These are phyloP conservation scores for Papilio elwesi DNA, from an alignment of 2,888 invertebrate species.

Conservation along the genomic window DNA sequence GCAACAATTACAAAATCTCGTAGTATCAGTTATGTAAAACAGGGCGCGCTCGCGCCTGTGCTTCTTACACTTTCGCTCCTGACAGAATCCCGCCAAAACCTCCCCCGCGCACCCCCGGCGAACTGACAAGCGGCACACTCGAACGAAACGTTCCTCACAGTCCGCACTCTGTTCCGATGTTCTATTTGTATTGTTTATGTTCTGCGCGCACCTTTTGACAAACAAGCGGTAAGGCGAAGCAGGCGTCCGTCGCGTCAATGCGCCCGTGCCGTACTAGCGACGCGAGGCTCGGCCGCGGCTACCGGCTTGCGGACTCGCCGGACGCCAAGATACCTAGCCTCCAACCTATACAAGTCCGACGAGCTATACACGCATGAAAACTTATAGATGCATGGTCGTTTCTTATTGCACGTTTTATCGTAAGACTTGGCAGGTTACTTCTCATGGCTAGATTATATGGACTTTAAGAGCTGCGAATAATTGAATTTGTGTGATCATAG, in stretches of 20 bases:
- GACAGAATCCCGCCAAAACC: constrained; percentile 65
- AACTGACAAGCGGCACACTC: constrained; percentile 55
- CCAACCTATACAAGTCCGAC: constrained; percentile 36
- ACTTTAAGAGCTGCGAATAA: constrained; percentile 55
- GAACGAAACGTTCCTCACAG: constrained; percentile 58
- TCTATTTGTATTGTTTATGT: constrained; percentile 54
- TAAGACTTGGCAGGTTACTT: constrained; percentile 57
- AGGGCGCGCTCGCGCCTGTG: constrained; percentile 58
- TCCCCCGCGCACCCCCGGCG: constrained; percentile 48
- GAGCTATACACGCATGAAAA: constrained; percentile 50
- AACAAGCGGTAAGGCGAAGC: constrained; percentile 45
- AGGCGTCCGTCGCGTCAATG: constrained; percentile 72
- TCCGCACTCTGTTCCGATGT: constrained; percentile 61
- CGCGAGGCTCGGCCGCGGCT: constrained; percentile 53
- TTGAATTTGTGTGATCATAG: constrained; percentile 34
- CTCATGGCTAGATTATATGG: constrained; percentile 66
- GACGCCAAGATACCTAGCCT: constrained; percentile 47
- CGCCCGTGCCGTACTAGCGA: constrained; percentile 75
- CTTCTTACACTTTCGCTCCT: constrained; percentile 61
- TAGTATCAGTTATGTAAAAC: constrained; percentile 73
- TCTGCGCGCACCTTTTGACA: constrained; percentile 60
- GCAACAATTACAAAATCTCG: constrained; percentile 74
- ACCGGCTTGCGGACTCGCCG: constrained; percentile 62
- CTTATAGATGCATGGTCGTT: constrained; percentile 51
- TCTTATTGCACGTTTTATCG: constrained; percentile 72